Evolutionary conservation across 2,797 vertebrate species (phyloP).

Genomic region (Hyperoplus lanceolatus): DNA sequence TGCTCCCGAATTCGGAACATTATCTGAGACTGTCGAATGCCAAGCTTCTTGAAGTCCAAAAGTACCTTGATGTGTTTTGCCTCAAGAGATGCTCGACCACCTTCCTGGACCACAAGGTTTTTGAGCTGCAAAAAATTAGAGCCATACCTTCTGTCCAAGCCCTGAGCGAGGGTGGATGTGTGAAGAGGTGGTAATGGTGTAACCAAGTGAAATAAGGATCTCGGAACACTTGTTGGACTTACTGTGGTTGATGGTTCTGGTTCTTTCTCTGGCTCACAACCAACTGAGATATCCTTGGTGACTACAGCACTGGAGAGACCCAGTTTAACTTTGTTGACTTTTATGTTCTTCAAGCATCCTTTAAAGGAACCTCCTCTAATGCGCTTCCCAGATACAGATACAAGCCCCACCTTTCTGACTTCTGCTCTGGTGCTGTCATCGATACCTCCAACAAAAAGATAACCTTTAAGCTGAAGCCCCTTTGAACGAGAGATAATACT

Average conservation of each 20-base stretch:
- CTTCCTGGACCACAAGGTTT: slow-evolving; percentile 90
- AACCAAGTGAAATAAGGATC: slow-evolving; percentile 55
- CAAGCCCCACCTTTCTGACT: slow-evolving; percentile 84
- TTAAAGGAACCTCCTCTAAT: slow-evolving; percentile 90
- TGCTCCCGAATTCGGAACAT: slow-evolving; percentile 88
- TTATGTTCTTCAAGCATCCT: slow-evolving; percentile 91
- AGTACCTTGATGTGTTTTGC: slow-evolving; percentile 91
- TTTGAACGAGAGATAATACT: slow-evolving; percentile 78
- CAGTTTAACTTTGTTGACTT: slow-evolving; percentile 84
- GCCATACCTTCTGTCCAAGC: slow-evolving; percentile 79
- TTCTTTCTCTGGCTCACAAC: slow-evolving; percentile 87
- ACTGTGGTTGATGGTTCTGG: slow-evolving; percentile 58
- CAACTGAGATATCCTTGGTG: slow-evolving; percentile 92
- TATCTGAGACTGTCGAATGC: slow-evolving; percentile 90
- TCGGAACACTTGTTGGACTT: slow-evolving; percentile 59
- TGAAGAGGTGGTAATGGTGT: slow-evolving; percentile 67
- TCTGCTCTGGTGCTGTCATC: slow-evolving; percentile 85
- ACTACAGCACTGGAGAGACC: slow-evolving; percentile 88
- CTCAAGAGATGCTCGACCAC: slow-evolving; percentile 86
- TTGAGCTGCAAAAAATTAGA: slow-evolving; percentile 85
- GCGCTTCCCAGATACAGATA: slow-evolving; percentile 88
- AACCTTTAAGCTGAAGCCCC: slow-evolving; percentile 83
- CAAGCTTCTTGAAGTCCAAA: slow-evolving; percentile 89
- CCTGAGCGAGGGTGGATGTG: slow-evolving; percentile 79
- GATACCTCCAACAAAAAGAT: slow-evolving; percentile 90